Evolutionary conservation across 2,113 vertebrate species (phyloP), one percentile per base, ranked within the genome.

Genomic region (Ploceus nigricollis): DNA sequence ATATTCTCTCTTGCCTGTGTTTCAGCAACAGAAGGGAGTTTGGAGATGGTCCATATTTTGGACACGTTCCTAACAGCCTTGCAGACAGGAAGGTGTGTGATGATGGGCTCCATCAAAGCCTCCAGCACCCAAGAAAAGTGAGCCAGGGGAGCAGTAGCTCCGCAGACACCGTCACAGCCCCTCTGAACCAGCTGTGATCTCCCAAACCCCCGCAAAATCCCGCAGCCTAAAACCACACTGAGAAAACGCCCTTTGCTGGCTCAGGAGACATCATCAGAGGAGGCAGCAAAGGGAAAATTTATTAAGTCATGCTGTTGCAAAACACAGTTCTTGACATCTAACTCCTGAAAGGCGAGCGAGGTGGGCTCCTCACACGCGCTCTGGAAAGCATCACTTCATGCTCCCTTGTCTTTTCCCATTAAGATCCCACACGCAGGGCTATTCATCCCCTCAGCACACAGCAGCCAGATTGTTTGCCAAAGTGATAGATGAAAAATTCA

Each of bases 401-500:
- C 85, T 88, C 79, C 71, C 91, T 78, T 94, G 90, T 96, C 91
- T 88, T 86, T 81, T 72, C 11, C 94, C 84, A 95, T 96, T 94
- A 94, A 79, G 96, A 94, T 93, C 91, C 90, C 87, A 27, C 92
- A 73, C 33, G 87, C 48, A 27, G 76, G 94, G 95, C 89, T 82
- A 83, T 94, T 96, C 96, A 89, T 93, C 91, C 96, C 85, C 79
- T 89, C 76, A 44, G 95, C 94, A 92, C 91, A 88, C 87, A 91
- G 94, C 86, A 94, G 93, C 93, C 97, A 95, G 93, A 94, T 90
- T 96, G 96, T 96, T 96, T 96, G 93, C 92, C 4, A 2, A 94
- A 96, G 91, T 91, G 95, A 94, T 93, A 89, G 94, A 96, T 96
- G 90, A 97, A 97, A 97, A 97, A 97, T 93, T 95, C 91, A 96